Evolutionary conservation across 2,113 vertebrate genomes (phyloP).

Genomic region (Motacilla alba): DNA sequence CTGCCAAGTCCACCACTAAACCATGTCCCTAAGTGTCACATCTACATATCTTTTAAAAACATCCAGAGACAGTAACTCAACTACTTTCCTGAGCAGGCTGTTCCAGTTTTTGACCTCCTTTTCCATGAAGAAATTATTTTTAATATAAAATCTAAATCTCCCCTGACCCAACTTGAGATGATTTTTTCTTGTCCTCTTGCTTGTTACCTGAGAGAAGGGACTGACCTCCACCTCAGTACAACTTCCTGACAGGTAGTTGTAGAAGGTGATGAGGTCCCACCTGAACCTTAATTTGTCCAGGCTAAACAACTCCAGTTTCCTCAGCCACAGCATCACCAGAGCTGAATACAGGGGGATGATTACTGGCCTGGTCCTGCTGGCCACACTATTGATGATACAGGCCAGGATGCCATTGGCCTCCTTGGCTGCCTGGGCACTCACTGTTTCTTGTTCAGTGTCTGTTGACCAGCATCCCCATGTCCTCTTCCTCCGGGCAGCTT

Average conservation of each 20-base stretch:
- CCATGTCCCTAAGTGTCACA: background rate
- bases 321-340: background rate
- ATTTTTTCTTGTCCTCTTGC: background rate
- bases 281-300: background rate
- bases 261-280: background rate
- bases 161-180: background rate
- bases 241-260: no score
- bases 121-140: background rate
- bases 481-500: rapidly evolving
- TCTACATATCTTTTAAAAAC: background rate
- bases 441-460: background rate
- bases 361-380: background rate
- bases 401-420: background rate
- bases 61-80: background rate
- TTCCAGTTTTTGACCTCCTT: background rate
- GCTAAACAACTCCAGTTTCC: background rate
- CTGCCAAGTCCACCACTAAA: background rate
- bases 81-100: background rate
- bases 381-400: background rate
- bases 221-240: background rate
- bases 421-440: background rate
- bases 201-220: no score
- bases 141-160: background rate
- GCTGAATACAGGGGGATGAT: rapidly evolving
- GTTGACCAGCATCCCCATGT: background rate